phyloP scores from a whole-genome alignment of 2,113 vertebrate genomes.

The Heteronetta atricapilla region DNA sequence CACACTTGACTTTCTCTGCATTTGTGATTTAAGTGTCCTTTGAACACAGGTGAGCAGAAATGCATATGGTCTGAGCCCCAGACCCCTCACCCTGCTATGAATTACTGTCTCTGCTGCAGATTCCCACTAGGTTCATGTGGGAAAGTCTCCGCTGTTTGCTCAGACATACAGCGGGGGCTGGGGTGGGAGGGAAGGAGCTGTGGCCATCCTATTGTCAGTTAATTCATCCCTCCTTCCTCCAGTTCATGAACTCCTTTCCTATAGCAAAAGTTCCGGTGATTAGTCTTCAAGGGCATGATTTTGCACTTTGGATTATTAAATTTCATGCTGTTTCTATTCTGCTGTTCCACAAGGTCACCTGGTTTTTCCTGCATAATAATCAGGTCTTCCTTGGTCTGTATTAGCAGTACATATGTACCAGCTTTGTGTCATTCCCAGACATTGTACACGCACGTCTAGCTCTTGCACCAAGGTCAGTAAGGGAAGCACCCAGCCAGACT shows the following conservation, averaged over 20 bases:
- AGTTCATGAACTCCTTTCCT: neutral
- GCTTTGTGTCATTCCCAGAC: slow-evolving; percentile 20
- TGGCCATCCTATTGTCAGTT: neutral
- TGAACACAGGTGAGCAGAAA: neutral
- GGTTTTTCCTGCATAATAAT: slow-evolving; percentile 67
- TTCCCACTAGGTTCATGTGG: neutral
- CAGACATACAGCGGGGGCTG: neutral
- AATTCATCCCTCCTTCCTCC: neutral
- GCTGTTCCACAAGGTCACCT: slow-evolving; percentile 65
- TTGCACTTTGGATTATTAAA: slow-evolving; percentile 68
- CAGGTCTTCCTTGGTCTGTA: slow-evolving; percentile 24
- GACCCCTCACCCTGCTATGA: neutral
- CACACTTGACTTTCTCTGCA: neutral
- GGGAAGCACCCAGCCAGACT: neutral
- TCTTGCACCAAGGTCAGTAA: neutral
- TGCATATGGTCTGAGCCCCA: neutral
- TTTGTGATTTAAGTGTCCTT: neutral
- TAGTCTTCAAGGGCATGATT: slow-evolving; percentile 67
- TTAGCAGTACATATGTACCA: neutral
- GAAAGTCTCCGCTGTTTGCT: neutral
- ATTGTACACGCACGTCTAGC: neutral
- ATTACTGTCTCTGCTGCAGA: neutral
- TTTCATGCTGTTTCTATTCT: slow-evolving; percentile 61
- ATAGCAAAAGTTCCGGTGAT: slow-evolving; percentile 29
- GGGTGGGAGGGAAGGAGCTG: neutral